Percentiles rank a stretch among this genome's conserved stretches.
These are phyloP conservation scores for Spialia ferax DNA, from an alignment of 2,888 invertebrate genomes.

Conservation along the genomic window DNA sequence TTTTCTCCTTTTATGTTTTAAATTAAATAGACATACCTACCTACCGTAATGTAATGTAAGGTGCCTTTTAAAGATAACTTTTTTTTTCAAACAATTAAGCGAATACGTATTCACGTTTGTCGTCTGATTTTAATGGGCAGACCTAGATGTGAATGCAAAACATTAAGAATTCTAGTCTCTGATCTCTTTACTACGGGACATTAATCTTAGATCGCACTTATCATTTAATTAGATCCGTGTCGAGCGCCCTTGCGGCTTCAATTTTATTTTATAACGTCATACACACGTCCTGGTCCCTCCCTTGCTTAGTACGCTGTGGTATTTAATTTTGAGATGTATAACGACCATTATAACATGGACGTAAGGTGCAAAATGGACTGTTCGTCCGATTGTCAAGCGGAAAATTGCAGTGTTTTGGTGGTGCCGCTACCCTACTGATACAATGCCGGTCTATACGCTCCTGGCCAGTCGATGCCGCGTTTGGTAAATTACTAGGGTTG, in stretches of 20 bases:
- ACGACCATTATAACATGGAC: constrained; percentile 43
- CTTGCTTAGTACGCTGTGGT: constrained; percentile 66
- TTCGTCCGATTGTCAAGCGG: constrained; percentile 43
- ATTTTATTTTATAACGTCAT: constrained; percentile 86
- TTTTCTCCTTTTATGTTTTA: constrained; percentile 39
- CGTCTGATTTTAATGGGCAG: constrained; percentile 48
- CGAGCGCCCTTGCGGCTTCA: constrained; percentile 80
- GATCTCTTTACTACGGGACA: constrained; percentile 71
- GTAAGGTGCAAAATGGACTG: constrained; percentile 56
- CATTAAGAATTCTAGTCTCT: constrained; percentile 63
- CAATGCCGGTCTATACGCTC: constrained; percentile 69
- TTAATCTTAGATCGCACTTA: constrained; percentile 83
- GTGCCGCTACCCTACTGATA: constrained; percentile 62
- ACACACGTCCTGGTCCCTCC: constrained; percentile 82
- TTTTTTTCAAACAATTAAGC: constrained; percentile 21
- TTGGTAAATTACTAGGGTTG: constrained; percentile 74
- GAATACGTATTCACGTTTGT: constrained; percentile 42
- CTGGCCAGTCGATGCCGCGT: constrained; percentile 64
- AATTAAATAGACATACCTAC: constrained; percentile 32
- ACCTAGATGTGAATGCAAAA: constrained; percentile 57
- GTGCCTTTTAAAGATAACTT: constrained; percentile 15
- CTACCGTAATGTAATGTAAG: constrained; percentile 19
- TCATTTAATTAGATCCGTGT: constrained; percentile 86
- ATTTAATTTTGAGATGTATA: constrained; percentile 35
- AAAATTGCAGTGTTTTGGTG: constrained; percentile 54